Evolutionary conservation across 1,140 invertebrate genomes (phyloP).

Genomic region (Dendrolimus kikuchii): DNA sequence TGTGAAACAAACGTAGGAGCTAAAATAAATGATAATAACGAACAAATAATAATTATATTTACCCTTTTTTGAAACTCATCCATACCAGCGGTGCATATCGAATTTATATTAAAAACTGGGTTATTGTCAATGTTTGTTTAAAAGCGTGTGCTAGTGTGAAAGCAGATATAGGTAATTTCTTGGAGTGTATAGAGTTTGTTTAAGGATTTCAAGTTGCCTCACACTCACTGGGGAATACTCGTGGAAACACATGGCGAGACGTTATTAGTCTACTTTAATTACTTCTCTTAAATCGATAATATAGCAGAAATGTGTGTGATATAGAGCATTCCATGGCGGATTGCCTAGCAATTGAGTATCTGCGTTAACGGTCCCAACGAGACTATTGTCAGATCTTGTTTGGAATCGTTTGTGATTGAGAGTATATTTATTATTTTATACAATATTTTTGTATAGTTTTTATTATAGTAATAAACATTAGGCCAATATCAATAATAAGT

Average conservation of each 20-base stretch:
- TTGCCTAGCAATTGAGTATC: slow-evolving; percentile 34
- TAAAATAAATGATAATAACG: slow-evolving; percentile 13
- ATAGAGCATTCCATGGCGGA: slow-evolving; percentile 20
- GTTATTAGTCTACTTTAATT: slow-evolving; percentile 39
- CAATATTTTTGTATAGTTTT: too few species aligned
- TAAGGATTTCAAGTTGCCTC: background rate
- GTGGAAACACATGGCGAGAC: slow-evolving; percentile 11
- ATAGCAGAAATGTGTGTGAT: slow-evolving; percentile 29
- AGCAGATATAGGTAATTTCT: background rate
- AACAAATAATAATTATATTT: slow-evolving; percentile 34
- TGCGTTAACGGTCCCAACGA: slow-evolving; percentile 28
- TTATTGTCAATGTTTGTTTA: slow-evolving; percentile 1
- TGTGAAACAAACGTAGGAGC: slow-evolving; percentile 6
- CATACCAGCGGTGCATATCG: slow-evolving; percentile 71
- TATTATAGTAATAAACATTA: too few species aligned
- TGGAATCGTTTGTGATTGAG: slow-evolving; percentile 15
- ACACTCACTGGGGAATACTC: slow-evolving; percentile 14
- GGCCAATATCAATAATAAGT: too few species aligned
- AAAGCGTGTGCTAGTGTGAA: too few species aligned
- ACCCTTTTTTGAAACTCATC: slow-evolving; percentile 56
- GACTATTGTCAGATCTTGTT: slow-evolving; percentile 34
- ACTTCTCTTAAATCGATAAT: slow-evolving; percentile 25
- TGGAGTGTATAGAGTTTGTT: background rate
- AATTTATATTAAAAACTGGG: slow-evolving; percentile 26
- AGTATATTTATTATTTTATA: too few species aligned